phyloP scores from a whole-genome alignment of 2,797 vertebrate genomes.

The Cossypha dichroa region DNA sequence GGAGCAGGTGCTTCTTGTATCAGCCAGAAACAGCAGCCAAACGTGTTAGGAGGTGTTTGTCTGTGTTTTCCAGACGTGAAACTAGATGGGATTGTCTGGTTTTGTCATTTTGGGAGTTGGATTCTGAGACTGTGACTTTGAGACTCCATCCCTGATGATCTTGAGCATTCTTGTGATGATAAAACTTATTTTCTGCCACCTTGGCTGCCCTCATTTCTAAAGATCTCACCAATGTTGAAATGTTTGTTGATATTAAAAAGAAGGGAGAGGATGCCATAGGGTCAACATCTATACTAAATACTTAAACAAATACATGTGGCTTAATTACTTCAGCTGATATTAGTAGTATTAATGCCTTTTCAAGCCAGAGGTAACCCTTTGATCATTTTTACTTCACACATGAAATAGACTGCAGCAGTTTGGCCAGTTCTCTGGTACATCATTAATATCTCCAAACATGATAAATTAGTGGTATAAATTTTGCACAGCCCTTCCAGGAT shows the following conservation, averaged over 20 bases:
- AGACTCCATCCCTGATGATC: not conserved
- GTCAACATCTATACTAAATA: not conserved
- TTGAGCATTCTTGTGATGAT: not conserved
- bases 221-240: fast-evolving
- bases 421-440: not conserved
- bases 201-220: not conserved
- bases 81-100: not conserved
- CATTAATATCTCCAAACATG: conserved; percentile 10
- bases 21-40: not conserved
- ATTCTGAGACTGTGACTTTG: not conserved
- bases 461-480: conserved; percentile 8
- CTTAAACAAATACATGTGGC: not conserved
- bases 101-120: not conserved
- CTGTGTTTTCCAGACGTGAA: not conserved
- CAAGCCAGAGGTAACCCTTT: conserved; percentile 21
- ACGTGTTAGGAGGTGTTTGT: not conserved
- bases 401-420: not conserved
- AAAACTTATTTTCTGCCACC: not conserved
- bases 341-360: not conserved
- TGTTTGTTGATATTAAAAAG: not conserved
- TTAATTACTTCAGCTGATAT: not conserved
- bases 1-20: not conserved
- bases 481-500: not conserved
- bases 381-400: conserved; percentile 10
- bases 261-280: not conserved